Evolutionary conservation across 1,140 invertebrate species (phyloP).

Genomic region (Drosophila quadrilineata): DNA sequence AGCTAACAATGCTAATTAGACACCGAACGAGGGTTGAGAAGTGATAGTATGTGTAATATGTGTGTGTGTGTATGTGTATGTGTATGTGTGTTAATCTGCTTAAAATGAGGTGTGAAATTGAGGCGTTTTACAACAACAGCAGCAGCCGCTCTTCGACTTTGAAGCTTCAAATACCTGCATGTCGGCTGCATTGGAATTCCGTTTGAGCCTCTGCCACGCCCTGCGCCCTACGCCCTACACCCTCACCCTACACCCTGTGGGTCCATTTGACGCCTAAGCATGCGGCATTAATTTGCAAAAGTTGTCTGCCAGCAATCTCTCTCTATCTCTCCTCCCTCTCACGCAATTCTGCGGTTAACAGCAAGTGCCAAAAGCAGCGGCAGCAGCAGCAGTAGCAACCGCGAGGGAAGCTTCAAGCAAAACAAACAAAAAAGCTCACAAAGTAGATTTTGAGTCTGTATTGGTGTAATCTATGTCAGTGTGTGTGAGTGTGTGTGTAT

Average conservation of each 20-base stretch:
- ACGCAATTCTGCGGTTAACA: constrained; percentile 49
- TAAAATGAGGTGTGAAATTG: constrained; percentile 59
- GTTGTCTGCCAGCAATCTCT: constrained; percentile 20
- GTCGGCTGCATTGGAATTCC: constrained; percentile 7
- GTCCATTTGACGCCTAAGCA: constrained; percentile 46
- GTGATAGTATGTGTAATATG: too few species aligned
- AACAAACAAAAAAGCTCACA: neutral
- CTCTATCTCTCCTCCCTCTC: neutral
- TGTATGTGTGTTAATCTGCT: constrained; percentile 53
- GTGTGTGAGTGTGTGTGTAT: neutral
- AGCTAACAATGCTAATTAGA: constrained; percentile 51
- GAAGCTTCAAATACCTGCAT: constrained; percentile 42
- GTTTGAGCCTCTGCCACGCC: too few species aligned
- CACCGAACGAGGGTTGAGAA: constrained; percentile 38
- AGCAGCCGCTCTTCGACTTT: too few species aligned
- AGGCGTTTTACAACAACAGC: constrained; percentile 34
- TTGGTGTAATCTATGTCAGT: too few species aligned
- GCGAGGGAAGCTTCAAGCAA: neutral
- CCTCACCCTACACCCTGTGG: too few species aligned
- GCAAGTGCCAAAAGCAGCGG: constrained; percentile 2
- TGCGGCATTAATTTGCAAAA: constrained; percentile 53
- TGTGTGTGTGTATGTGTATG: too few species aligned
- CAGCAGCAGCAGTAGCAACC: neutral
- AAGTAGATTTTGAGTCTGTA: too few species aligned
- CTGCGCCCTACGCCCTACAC: too few species aligned